Evolutionary conservation across 2,888 invertebrate genomes (phyloP), one percentile per base, ranked within the genome.

Genomic region (Hedychridium roseum): DNA sequence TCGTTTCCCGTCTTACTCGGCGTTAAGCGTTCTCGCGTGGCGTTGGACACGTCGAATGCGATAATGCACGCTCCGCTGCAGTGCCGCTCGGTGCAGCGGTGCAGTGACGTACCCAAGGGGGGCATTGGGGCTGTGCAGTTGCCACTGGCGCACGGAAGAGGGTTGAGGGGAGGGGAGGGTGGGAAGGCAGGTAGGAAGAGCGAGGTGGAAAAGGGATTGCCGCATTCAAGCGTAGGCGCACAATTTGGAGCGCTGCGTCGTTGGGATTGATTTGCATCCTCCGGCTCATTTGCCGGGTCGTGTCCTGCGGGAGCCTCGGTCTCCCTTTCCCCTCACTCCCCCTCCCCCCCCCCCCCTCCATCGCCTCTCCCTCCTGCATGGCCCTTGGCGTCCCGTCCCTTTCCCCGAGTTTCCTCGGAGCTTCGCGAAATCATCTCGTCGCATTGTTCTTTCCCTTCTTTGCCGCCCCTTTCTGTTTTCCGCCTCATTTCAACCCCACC

Each of bases 221-320:
- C 61, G 66, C 71, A 68, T 64, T 66, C 66, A 60, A 67, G 70
- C 66, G 65, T 66, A 66, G 68, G 60, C 60, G 67, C 62, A 64
- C 68, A 68, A 72, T 74, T 70, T 66, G 58, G 68, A 62, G 64
- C 59, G 57, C 50, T 47, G 70, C 66, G 66, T 62, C 68, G 55
- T n/a, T 64, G 71, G 74, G 73, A 73, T 74, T 76, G 76, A 76
- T 76, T 76, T 76, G 75, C 74, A 76, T 75, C 71, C 72, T 65
- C 68, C 63, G 69, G 73, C 74, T 74, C 71, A 75, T 75, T 76
- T 73, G 66, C 68, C 46, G 67, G 73, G 71, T 70, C 67, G 66
- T 57, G 63, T 72, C 73, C 69, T 58, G 21, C 43, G 72, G 70
- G 74, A 68, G 17, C 41, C 36, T 35, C 28, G 11, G 27, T 16